Conservation (phyloP, 2,888 invertebrate species). For the Frankliniella intonsa region DNA sequence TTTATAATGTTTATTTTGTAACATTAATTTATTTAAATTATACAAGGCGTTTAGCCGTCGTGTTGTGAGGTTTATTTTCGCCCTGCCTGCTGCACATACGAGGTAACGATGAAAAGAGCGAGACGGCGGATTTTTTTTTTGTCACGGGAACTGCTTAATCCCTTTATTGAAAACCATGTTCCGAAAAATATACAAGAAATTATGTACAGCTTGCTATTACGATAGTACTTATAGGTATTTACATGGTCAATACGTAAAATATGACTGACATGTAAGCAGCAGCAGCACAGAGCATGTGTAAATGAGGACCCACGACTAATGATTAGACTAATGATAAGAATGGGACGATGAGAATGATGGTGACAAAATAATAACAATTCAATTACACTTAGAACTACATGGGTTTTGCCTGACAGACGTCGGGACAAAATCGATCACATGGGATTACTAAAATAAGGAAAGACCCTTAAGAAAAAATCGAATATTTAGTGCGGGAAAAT, state of each 20-base stretch:
- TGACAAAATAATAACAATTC: constrained; percentile 14
- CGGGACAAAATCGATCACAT: constrained; percentile 23
- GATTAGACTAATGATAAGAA: constrained; percentile 14
- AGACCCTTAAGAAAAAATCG: neutral
- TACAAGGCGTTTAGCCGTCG: neutral
- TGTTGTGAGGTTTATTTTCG: no score
- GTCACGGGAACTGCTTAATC: constrained; percentile 8
- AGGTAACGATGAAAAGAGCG: no score
- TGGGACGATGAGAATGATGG: constrained; percentile 19
- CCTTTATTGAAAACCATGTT: constrained; percentile 37
- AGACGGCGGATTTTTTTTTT: no score
- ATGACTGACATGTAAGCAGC: constrained; percentile 19
- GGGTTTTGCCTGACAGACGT: neutral
- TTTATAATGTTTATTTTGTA: neutral
- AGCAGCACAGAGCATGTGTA: neutral
- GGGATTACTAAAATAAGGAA: constrained; percentile 20
- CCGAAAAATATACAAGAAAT: constrained; percentile 39
- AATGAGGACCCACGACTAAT: constrained; percentile 13
- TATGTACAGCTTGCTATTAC: constrained; percentile 37
- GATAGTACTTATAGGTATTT: constrained; percentile 15
- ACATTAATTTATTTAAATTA: constrained; percentile 14
- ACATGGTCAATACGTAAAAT: constrained; percentile 23
- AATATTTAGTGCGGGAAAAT: constrained; percentile 14
- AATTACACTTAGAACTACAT: constrained; percentile 3
- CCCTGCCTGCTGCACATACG: no score